phyloP scores from a whole-genome alignment of 2,797 vertebrate genomes.

The Rhynchotus rufescens region DNA sequence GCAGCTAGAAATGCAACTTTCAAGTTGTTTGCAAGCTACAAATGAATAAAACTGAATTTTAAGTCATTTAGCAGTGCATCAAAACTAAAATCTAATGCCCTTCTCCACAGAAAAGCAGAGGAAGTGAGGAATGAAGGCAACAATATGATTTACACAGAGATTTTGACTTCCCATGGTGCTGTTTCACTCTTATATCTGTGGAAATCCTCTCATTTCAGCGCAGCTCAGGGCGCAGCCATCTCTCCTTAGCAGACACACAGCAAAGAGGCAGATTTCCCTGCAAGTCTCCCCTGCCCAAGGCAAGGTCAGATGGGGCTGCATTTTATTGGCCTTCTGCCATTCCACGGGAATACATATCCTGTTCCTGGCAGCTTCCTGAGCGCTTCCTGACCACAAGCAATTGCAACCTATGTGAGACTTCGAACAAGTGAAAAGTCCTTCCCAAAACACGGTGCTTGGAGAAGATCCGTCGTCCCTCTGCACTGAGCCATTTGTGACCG shows the following conservation, averaged over 20 bases:
- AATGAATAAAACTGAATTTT: neutral
- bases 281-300: neutral
- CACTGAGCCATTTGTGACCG: neutral
- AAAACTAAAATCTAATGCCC: neutral
- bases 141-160: neutral
- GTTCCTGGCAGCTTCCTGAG: neutral
- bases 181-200: neutral
- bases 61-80: neutral
- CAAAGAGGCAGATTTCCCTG: neutral
- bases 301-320: neutral
- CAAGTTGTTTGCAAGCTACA: slow-evolving; percentile 19
- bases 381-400: neutral
- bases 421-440: neutral
- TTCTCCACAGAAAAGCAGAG: neutral
- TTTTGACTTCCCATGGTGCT: neutral
- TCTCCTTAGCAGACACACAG: neutral
- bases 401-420: neutral
- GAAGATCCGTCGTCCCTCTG: neutral
- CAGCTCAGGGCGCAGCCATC: neutral
- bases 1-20: neutral
- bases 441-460: neutral
- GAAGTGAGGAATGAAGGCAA: neutral
- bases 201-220: slow-evolving; percentile 15
- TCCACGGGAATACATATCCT: neutral
- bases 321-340: neutral